Conservation (phyloP, 1,140 invertebrate genomes). For the Halictus rubicundus region DNA sequence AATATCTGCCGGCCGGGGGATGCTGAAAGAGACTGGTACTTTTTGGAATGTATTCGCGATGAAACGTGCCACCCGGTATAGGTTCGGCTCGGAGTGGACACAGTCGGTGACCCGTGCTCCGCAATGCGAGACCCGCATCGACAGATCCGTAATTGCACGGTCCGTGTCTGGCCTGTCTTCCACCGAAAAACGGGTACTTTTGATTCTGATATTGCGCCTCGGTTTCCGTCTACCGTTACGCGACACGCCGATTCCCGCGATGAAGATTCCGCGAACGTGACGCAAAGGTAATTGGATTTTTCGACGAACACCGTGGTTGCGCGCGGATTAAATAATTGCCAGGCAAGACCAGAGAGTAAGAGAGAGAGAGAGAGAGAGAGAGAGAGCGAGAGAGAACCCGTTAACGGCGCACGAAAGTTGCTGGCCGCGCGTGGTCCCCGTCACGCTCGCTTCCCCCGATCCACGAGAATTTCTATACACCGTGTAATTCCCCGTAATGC, state of each 20-base stretch:
- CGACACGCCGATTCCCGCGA: not conserved
- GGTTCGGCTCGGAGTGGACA: not conserved
- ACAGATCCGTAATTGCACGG: constrained; percentile 13
- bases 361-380: not conserved
- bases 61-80: too few relatives aligned
- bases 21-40: too few relatives aligned
- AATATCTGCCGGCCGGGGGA: too few relatives aligned
- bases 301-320: not conserved
- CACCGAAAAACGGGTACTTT: not conserved
- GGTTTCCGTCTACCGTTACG: not conserved
- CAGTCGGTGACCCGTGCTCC: not conserved
- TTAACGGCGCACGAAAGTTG: not conserved
- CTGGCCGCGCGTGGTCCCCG: not conserved
- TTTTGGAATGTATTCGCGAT: too few relatives aligned
- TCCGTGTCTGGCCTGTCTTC: too few relatives aligned
- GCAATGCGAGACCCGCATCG: not conserved
- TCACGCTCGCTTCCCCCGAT: not conserved
- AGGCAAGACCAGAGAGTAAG: not conserved
- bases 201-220: not conserved
- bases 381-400: not conserved
- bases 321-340: constrained; percentile 15
- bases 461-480: constrained; percentile 3
- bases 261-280: not conserved
- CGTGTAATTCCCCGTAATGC: constrained; percentile 36
- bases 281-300: constrained; percentile 19